These are phyloP conservation scores for Microtus ochrogaster DNA, from an alignment of 2,113 vertebrate species.

Conservation along the genomic window DNA sequence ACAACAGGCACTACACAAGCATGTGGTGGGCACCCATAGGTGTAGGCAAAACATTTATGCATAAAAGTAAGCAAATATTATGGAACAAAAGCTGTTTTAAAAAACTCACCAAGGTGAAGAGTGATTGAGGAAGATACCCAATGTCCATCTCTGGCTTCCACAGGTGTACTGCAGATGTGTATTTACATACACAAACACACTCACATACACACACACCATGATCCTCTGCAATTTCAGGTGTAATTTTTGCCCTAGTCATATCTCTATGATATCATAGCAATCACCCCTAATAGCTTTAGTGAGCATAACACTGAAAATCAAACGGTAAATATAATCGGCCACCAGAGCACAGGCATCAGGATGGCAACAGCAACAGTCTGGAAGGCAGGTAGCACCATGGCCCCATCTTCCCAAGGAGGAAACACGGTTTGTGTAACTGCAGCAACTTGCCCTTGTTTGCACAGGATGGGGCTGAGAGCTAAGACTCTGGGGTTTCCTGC, in stretches of 20 bases:
- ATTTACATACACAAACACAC: not conserved
- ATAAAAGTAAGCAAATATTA: not conserved
- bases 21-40: too few relatives aligned
- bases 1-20: not conserved
- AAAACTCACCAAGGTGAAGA: not conserved
- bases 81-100: not conserved
- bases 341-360: not conserved
- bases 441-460: not conserved
- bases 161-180: too few relatives aligned
- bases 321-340: not conserved
- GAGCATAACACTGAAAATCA: not conserved
- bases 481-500: not conserved
- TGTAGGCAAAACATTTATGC: not conserved
- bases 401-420: not conserved
- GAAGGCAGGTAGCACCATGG: not conserved
- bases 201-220: not conserved
- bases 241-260: conserved; percentile 40
- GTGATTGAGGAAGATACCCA: not conserved
- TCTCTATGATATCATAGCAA: conserved; percentile 3
- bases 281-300: conserved; percentile 16
- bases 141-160: not conserved
- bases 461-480: not conserved
- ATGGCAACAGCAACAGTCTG: not conserved
- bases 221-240: not conserved
- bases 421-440: not conserved